Conservation (phyloP, 2,888 invertebrate species). For the Drosophila fulvimacula region DNA sequence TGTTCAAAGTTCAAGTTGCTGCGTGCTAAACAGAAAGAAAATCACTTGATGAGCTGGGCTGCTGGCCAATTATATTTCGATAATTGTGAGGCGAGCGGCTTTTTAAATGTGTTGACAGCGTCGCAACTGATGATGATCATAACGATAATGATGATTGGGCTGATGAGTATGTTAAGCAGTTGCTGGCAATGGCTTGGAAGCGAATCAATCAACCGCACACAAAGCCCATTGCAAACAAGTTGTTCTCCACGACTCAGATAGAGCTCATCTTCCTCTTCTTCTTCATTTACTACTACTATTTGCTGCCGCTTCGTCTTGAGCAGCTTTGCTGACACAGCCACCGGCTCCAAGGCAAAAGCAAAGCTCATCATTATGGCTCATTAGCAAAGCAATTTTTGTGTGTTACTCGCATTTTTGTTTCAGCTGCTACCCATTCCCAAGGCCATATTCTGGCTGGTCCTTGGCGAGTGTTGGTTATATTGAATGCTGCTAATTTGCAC, state of each 20-base stretch:
- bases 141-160: conserved; percentile 14
- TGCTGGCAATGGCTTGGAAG: conserved; percentile 63
- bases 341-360: conserved; percentile 36
- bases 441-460: conserved; percentile 9
- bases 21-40: conserved; percentile 13
- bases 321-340: conserved; percentile 37
- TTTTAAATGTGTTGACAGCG: conserved; percentile 69
- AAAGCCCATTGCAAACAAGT: conserved; percentile 52
- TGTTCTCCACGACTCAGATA: conserved; percentile 28
- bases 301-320: not conserved
- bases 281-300: conserved; percentile 9
- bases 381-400: conserved; percentile 79
- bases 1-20: conserved; percentile 27
- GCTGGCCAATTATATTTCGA: conserved; percentile 68
- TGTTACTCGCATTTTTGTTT: conserved; percentile 36
- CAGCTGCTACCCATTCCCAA: not conserved
- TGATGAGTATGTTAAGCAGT: conserved; percentile 53
- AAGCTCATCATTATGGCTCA: conserved; percentile 81
- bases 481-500: conserved; percentile 80
- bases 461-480: conserved; percentile 61
- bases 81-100: conserved; percentile 68
- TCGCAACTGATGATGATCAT: conserved; percentile 9
- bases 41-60: conserved; percentile 46
- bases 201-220: conserved; percentile 67
- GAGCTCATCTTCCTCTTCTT: not conserved